Percentiles rank a stretch among this genome's conserved stretches.
Evolutionary conservation across 2,797 vertebrate species (phyloP).

Genomic region (Anguilla anguilla): DNA sequence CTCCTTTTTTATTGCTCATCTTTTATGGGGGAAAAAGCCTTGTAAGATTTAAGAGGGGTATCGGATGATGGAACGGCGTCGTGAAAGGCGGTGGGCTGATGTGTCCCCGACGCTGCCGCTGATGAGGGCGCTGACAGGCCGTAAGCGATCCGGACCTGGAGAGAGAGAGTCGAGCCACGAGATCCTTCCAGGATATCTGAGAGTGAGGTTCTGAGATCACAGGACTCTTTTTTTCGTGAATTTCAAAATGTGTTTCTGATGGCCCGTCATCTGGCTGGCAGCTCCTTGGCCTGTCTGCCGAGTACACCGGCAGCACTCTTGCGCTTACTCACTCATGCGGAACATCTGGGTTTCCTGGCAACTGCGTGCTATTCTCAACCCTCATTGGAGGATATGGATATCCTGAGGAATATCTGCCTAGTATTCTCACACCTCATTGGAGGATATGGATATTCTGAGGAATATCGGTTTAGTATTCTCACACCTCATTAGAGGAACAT

Average conservation of each 20-base stretch:
- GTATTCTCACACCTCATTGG: not conserved
- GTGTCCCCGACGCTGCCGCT: not conserved
- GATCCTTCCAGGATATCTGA: conserved; percentile 4
- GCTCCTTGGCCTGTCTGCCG: not conserved
- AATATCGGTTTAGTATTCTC: not conserved
- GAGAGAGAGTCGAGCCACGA: not conserved
- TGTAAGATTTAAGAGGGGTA: conserved; percentile 45
- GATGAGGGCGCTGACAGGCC: not conserved
- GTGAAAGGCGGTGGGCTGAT: conserved; percentile 3
- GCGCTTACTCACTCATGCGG: not conserved
- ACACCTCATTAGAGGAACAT: not conserved
- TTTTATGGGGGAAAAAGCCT: conserved; percentile 42
- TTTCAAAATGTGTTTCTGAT: not conserved
- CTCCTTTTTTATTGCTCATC: conserved; percentile 47
- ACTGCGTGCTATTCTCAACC: not conserved
- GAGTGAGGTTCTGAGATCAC: not conserved
- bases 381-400: not conserved
- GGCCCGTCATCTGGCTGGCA: not conserved
- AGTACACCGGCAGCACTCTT: not conserved
- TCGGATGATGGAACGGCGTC: conserved; percentile 26
- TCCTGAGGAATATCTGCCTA: not conserved
- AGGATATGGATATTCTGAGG: not conserved
- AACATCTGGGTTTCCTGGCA: conserved; percentile 13
- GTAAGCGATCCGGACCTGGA: not conserved
- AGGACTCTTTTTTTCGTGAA: not conserved